Evolutionary conservation across 2,797 vertebrate genomes (phyloP), one percentile per base, ranked within the genome.

Genomic region (Channa striata): DNA sequence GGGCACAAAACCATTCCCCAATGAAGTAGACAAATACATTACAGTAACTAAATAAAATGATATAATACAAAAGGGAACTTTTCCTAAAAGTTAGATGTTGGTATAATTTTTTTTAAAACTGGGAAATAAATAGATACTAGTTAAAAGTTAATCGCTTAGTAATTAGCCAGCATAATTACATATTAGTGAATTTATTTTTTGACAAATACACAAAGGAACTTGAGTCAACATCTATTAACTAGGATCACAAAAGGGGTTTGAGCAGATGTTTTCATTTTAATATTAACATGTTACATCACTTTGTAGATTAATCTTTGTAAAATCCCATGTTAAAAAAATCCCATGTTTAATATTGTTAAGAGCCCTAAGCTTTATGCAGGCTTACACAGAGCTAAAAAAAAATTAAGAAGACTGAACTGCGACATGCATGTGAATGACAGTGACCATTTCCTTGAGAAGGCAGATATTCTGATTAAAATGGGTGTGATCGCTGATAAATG

Each of bases 331-430:
- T 83, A n/a, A n/a, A n/a, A n/a, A n/a, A n/a, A 65, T 70, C 37
- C 44, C 30, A 34, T 59, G 50, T 76, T 83, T 78, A 81, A 85
- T 84, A 77, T 59, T 63, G 42, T 25, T 74, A 39, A 88, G 80
- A 86, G 84, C 80, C 39, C 51, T 64, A 11, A 42, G 70, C 23
- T 69, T 77, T 53, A 12, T 47, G 49, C 25, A 23, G 49, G 52
- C n/a, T 63, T 19, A 48, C 14, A 13, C 19, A 50, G 13, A 69
- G 54, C 36, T 36, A 30, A 56, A 52, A 19, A 53, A 54, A 30
- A 30, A 30, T 30, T n/a, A n/a, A 30, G 6, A 30, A 30, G 25
- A 30, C 6, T 4, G 25, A 30, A 30, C 4, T 1, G n/a, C n/a
- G n/a, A 37, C 10, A 12, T 30, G 17, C 2, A 50, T 16, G 19